phyloP scores from a whole-genome alignment of 2,113 vertebrate genomes.

The Malurus elegans region DNA sequence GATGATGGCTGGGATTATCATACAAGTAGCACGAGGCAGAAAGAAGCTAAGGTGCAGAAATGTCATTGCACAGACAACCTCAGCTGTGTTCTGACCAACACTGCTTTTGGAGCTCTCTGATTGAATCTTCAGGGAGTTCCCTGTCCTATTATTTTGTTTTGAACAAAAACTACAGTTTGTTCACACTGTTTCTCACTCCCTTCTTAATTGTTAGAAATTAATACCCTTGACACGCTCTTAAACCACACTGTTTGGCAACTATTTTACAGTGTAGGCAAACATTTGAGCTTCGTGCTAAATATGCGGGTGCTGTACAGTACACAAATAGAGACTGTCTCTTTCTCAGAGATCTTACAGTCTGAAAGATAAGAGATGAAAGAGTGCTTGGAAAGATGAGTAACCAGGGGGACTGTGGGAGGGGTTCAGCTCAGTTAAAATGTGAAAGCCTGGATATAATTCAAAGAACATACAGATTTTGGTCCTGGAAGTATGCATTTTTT shows the following conservation, averaged over 20 bases:
- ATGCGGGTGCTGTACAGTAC: neutral
- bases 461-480: neutral
- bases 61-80: neutral
- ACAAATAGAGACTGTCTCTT: constrained; percentile 54
- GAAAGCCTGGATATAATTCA: neutral
- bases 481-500: neutral
- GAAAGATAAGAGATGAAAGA: constrained; percentile 61
- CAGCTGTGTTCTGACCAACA: rapidly evolving
- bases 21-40: neutral
- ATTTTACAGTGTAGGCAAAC: constrained; percentile 3
- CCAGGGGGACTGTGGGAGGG: neutral
- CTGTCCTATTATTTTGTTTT: neutral
- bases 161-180: neutral
- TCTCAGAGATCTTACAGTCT: constrained; percentile 39
- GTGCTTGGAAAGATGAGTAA: constrained; percentile 15
- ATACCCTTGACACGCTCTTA: neutral
- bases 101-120: neutral
- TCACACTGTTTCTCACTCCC: neutral
- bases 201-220: constrained; percentile 18
- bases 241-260: neutral
- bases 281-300: constrained; percentile 16
- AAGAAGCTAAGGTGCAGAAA: neutral
- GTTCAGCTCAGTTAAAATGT: neutral
- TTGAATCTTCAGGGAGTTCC: neutral
- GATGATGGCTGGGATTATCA: rapidly evolving